Evolutionary conservation across 2,113 vertebrate genomes (phyloP).

Genomic region (Seriola rivoliana): DNA sequence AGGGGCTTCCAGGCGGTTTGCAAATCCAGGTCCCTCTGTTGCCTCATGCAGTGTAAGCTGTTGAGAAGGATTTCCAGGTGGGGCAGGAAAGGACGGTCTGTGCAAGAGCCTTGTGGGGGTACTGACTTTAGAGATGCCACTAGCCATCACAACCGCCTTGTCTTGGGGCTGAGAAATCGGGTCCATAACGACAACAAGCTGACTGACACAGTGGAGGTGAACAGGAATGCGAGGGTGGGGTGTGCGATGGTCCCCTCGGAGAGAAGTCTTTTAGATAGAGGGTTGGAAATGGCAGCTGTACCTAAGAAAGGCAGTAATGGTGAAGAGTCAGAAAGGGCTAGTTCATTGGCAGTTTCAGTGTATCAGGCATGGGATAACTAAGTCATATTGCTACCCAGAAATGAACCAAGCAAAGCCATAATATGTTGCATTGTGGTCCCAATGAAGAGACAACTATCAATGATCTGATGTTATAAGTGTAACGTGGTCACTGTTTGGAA

Average conservation of each 20-base stretch:
- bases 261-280: conserved; percentile 26
- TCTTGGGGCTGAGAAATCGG: conserved; percentile 74
- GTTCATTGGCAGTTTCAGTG: conserved; percentile 64
- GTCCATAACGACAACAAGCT: conserved; percentile 77
- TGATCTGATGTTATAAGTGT: neutral
- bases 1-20: conserved; percentile 83
- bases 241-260: conserved; percentile 53
- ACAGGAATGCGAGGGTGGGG: conserved; percentile 34
- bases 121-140: conserved; percentile 40
- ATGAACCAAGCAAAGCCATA: conserved; percentile 3
- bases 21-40: conserved; percentile 67
- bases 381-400: neutral
- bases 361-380: conserved; percentile 82
- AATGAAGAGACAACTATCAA: neutral
- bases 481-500: neutral
- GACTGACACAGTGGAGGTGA: conserved; percentile 50
- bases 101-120: conserved; percentile 1
- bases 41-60: conserved; percentile 10
- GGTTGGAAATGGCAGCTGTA: conserved; percentile 47
- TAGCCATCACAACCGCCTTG: conserved; percentile 62
- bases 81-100: conserved; percentile 34
- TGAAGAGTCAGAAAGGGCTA: conserved; percentile 58
- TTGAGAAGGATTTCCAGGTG: conserved; percentile 44
- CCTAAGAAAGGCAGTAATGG: conserved; percentile 57
- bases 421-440: neutral